Conservation (phyloP, 2,888 invertebrate genomes). For the Mimachlamys varia region DNA sequence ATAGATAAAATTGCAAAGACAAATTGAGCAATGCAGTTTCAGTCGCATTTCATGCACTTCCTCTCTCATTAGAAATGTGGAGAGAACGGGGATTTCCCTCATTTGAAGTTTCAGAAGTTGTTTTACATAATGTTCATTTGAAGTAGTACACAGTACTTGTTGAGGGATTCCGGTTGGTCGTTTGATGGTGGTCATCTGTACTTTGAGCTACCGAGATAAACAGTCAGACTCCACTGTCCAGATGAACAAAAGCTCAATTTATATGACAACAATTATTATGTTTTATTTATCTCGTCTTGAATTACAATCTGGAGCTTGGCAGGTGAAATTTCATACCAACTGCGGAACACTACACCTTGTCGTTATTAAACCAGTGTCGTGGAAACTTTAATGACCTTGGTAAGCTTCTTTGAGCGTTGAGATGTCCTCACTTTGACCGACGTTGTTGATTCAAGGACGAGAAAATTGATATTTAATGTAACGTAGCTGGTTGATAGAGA, state of each 20-base stretch:
- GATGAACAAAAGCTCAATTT: background rate
- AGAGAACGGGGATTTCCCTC: too few relatives aligned
- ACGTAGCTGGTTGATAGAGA: background rate
- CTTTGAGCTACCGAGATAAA: background rate
- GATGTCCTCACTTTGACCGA: conserved; percentile 24
- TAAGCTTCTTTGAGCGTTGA: background rate
- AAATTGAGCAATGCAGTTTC: too few relatives aligned
- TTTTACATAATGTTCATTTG: background rate
- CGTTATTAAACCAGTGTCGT: background rate
- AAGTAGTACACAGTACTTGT: background rate
- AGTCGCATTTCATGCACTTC: too few relatives aligned
- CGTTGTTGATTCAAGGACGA: background rate
- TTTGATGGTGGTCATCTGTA: background rate
- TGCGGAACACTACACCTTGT: background rate
- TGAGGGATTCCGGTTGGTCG: background rate
- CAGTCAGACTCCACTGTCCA: background rate
- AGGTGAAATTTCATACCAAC: conserved; percentile 3
- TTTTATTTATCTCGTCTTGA: background rate
- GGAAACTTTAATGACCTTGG: background rate
- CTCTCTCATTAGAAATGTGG: too few relatives aligned
- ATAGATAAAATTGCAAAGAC: too few relatives aligned
- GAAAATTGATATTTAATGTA: background rate
- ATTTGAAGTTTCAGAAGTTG: background rate
- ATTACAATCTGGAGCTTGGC: background rate
- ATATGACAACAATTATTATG: background rate